Percentiles rank a stretch among this genome's conserved stretches.
Evolutionary conservation across 37 sponge, comb jelly and placozoan genomes (phyloP).

Genomic region (Beroe forskalii): DNA sequence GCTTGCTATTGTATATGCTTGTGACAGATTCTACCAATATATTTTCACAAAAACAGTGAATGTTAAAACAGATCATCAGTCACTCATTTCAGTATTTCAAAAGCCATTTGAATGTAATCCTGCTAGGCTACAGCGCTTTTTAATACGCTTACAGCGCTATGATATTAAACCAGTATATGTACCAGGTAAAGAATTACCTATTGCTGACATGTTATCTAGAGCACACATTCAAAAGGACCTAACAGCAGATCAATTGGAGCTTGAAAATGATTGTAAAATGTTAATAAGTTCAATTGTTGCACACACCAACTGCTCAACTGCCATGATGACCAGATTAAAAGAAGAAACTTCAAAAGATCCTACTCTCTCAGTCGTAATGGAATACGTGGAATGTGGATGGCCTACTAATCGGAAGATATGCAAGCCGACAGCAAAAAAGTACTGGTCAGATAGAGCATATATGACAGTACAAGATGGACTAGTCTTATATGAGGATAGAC

Average conservation of each 20-base stretch:
- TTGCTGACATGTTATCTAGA: background rate
- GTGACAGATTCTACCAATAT: background rate
- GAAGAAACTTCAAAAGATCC: background rate
- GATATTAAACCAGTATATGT: background rate
- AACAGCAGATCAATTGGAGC: background rate
- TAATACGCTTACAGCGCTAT: background rate
- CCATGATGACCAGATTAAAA: background rate
- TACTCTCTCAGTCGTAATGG: background rate
- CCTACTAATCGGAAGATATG: background rate
- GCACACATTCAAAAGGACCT: background rate
- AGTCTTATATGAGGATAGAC: background rate
- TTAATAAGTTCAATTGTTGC: background rate
- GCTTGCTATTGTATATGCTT: constrained; percentile 65
- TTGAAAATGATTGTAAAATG: background rate
- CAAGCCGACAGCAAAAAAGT: background rate
- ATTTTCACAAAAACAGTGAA: background rate
- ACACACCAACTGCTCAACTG: background rate
- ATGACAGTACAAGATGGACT: background rate
- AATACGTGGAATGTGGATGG: background rate
- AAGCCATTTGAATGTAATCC: background rate
- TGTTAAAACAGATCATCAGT: background rate
- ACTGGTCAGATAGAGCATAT: background rate
- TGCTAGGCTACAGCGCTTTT: background rate
- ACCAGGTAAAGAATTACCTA: background rate
- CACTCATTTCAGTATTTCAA: background rate